Evolutionary conservation across 2,797 vertebrate species (phyloP), one percentile per base, ranked within the genome.

Genomic region (Rallus crepitans): DNA sequence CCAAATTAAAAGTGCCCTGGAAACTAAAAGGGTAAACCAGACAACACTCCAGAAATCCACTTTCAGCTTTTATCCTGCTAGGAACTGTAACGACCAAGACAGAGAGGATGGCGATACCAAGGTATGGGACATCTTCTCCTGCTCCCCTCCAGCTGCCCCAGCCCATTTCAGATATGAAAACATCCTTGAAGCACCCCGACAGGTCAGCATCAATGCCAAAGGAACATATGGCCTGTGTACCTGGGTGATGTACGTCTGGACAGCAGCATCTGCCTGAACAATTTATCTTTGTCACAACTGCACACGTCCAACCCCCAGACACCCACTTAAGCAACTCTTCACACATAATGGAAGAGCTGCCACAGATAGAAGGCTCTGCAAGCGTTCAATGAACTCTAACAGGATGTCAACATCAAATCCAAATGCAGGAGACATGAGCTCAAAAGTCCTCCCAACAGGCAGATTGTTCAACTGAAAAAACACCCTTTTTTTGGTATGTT

Each of bases 211-310:
- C 61, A 75, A 65, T 11, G 61, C 70, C 2, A 9, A 65, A 81
- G 72, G 77, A 89, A 72, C 89, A 87, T 68, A 95, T 64, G 76
- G 92, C 66, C 84, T 15, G 33, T 23, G 33, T 53, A 80, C 68
- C 82, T 86, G 82, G 0, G 9, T 61, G 93, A 85, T 61, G 45
- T 33, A 56, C 35, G 57, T 20, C 89, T 69, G 95, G 82, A 45
- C 82, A 90, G 72, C 55, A 92, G 91, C 89, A 93, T 60, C 89
- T 91, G 89, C 8, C 82, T 17, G 79, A 64, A 85, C 89, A 91
- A 90, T 96, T 91, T 20, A 87, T 92, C 93, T 64, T 55, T 55
- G 57, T 75, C 87, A 88, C 87, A 88, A 23, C 72, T 83, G 89
- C 18, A 50, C 79, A 24, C 2, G 13, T 25, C 77, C 55, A 45